These are phyloP conservation scores for Glyptemys insculpta DNA, from an alignment of 2,797 vertebrate species.

Conservation along the genomic window DNA sequence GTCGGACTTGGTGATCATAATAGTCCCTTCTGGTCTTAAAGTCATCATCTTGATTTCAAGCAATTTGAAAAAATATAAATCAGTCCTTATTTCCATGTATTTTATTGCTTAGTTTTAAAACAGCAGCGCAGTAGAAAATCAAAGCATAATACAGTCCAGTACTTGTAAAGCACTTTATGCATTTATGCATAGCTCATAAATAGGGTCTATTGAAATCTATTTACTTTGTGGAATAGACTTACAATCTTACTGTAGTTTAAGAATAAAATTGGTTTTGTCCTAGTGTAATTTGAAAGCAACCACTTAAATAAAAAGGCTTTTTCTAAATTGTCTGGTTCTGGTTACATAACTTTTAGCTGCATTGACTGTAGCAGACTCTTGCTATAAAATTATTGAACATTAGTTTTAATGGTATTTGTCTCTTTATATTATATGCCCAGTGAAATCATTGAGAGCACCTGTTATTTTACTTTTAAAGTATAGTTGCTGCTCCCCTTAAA, in stretches of 20 bases:
- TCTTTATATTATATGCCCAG: neutral
- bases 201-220: neutral
- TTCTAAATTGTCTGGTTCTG: neutral
- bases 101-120: neutral
- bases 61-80: neutral
- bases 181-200: neutral
- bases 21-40: neutral
- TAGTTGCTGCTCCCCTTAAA: neutral
- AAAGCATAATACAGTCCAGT: neutral
- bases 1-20: neutral
- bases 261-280: neutral
- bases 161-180: neutral
- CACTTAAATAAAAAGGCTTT: neutral
- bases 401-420: neutral
- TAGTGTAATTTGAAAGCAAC: neutral
- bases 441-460: neutral
- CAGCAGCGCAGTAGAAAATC: neutral
- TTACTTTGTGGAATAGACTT: neutral
- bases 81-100: neutral
- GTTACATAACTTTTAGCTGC: neutral
- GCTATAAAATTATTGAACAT: neutral
- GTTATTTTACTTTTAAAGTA: neutral
- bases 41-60: accelerated
- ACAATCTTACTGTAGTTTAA: neutral
- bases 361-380: neutral